Evolutionary conservation across 2,888 invertebrate genomes (phyloP).

Genomic region (Epiblema foenella): DNA sequence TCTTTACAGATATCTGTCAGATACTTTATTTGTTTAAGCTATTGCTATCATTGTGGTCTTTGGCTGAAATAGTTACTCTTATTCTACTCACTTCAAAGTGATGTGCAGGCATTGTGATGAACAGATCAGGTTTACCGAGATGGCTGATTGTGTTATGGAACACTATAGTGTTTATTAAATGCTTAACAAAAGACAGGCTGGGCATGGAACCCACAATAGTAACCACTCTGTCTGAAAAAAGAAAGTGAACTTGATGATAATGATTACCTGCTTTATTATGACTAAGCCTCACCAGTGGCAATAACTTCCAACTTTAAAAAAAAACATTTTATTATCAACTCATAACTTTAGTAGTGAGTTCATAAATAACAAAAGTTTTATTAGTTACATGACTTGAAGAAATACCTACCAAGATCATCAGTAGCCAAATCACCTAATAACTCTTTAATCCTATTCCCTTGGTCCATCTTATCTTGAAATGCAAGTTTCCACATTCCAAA

Average conservation of each 20-base stretch:
- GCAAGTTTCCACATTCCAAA: constrained; percentile 84
- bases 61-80: no score
- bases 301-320: no score
- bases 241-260: neutral
- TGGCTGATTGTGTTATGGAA: constrained; percentile 84
- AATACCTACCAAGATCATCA: constrained; percentile 72
- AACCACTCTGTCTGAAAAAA: constrained; percentile 80
- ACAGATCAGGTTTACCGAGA: constrained; percentile 87
- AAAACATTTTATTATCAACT: no score
- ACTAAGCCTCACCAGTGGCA: neutral
- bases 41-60: no score
- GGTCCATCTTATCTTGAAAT: constrained; percentile 85
- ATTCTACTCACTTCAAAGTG: constrained; percentile 84
- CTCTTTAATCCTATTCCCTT: constrained; percentile 80
- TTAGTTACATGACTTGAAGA: neutral
- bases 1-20: no score
- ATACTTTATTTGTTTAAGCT: no score
- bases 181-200: constrained; percentile 84
- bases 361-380: constrained; percentile 16
- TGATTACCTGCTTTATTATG: neutral
- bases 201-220: constrained; percentile 86
- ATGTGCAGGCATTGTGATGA: constrained; percentile 85
- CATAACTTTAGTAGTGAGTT: neutral
- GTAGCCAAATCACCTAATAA: constrained; percentile 81
- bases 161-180: constrained; percentile 85